Conservation (phyloP, 2,888 invertebrate genomes). For the Acleris literana region DNA sequence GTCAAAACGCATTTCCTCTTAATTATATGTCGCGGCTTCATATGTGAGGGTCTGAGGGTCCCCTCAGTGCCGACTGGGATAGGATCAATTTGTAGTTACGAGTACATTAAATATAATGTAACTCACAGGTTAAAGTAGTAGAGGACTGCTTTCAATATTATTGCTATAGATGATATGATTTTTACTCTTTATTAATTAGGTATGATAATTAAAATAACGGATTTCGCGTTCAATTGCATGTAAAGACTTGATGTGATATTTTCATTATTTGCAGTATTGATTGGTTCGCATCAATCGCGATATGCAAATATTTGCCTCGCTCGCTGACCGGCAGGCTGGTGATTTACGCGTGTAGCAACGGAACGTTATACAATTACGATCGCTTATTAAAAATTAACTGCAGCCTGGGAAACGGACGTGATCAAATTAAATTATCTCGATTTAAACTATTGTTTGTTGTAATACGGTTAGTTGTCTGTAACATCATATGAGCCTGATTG, state of each 20-base stretch:
- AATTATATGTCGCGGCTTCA: too few species aligned
- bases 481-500: too few species aligned
- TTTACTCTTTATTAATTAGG: slow-evolving; percentile 1
- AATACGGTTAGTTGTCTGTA: slow-evolving; percentile 34
- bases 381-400: slow-evolving; percentile 79
- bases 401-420: slow-evolving; percentile 42
- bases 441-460: slow-evolving; percentile 19
- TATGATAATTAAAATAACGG: slow-evolving; percentile 40
- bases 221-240: slow-evolving; percentile 60
- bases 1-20: too few species aligned
- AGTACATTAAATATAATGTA: too few species aligned
- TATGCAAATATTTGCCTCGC: slow-evolving; percentile 80
- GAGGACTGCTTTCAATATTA: too few species aligned
- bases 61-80: too few species aligned
- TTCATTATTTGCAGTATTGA: slow-evolving; percentile 82
- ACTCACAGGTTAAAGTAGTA: too few species aligned
- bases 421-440: slow-evolving; percentile 27
- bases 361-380: slow-evolving; percentile 77
- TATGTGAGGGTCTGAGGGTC: too few species aligned
- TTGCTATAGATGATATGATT: background rate
- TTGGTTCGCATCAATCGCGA: slow-evolving; percentile 81
- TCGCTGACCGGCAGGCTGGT: slow-evolving; percentile 65
- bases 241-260: slow-evolving; percentile 73
- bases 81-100: too few species aligned
- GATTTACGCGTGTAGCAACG: slow-evolving; percentile 73